Conservation (phyloP, 1,140 invertebrate species). For the Pygmarrhopalites habei region DNA sequence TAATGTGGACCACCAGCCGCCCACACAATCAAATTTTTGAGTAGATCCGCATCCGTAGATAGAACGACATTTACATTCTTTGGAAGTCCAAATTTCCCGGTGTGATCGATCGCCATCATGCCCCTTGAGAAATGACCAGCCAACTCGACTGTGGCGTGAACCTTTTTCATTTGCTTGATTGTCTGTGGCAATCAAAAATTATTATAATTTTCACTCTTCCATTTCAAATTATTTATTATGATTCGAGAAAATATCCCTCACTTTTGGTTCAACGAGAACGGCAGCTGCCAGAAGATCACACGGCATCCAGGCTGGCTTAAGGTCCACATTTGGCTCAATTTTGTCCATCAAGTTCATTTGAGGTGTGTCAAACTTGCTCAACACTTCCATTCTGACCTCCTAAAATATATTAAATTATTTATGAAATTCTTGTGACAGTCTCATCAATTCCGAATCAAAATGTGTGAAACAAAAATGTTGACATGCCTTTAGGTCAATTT, state of each 20-base stretch:
- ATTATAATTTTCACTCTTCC: too few relatives aligned
- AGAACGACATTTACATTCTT: too few relatives aligned
- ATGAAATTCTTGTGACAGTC: neutral
- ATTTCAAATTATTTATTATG: too few relatives aligned
- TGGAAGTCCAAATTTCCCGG: too few relatives aligned
- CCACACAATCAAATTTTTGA: too few relatives aligned
- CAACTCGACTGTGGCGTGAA: neutral
- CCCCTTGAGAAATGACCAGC: neutral
- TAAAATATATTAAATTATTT: conserved; percentile 31
- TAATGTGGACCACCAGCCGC: too few relatives aligned
- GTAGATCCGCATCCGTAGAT: too few relatives aligned
- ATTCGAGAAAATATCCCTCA: neutral
- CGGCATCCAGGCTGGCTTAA: conserved; percentile 45
- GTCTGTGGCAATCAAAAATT: too few relatives aligned
- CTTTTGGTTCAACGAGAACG: conserved; percentile 44
- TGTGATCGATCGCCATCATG: too few relatives aligned
- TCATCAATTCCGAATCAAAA: neutral
- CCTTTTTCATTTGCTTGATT: neutral
- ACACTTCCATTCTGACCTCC: conserved; percentile 43
- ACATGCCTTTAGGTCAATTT: too few relatives aligned
- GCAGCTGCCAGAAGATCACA: conserved; percentile 54
- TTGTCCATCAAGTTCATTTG: conserved; percentile 50
- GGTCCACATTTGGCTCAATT: conserved; percentile 47
- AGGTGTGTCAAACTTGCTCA: conserved; percentile 45
- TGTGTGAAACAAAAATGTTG: too few relatives aligned